Percentiles rank a stretch among this genome's conserved stretches.
Conservation (phyloP, 2,113 vertebrate genomes). For the Eurystomus gularis region DNA sequence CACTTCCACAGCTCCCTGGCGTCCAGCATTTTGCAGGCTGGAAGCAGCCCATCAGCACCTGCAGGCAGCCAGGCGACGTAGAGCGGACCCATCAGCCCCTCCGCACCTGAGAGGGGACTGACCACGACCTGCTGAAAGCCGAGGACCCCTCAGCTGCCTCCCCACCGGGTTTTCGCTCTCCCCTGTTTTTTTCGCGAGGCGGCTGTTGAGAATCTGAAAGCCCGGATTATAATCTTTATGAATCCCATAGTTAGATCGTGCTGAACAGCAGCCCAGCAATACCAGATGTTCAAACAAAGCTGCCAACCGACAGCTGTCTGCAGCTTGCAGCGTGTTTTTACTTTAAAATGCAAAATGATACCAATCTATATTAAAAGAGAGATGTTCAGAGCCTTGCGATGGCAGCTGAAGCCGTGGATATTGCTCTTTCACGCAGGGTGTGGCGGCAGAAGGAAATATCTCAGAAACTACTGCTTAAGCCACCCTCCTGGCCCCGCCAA, state of each 20-base stretch:
- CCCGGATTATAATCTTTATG: slow-evolving; percentile 74
- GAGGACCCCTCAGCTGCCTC: not conserved
- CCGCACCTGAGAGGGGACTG: not conserved
- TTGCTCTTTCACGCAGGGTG: slow-evolving; percentile 55
- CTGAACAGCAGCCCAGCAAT: slow-evolving; percentile 73
- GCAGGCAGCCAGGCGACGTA: fast-evolving
- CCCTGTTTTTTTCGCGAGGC: not conserved
- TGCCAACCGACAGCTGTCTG: slow-evolving; percentile 77
- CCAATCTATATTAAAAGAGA: slow-evolving; percentile 63
- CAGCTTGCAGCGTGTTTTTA: slow-evolving; percentile 71
- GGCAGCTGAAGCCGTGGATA: slow-evolving; percentile 31
- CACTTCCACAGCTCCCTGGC: not conserved
- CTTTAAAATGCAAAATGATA: slow-evolving; percentile 70
- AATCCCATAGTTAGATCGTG: slow-evolving; percentile 69
- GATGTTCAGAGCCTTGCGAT: slow-evolving; percentile 36
- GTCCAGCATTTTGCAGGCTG: not conserved
- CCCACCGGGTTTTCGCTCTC: not conserved
- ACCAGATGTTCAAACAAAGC: slow-evolving; percentile 77
- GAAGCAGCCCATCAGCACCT: not conserved
- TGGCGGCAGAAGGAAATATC: slow-evolving; percentile 55
- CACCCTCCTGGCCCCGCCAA: not conserved
- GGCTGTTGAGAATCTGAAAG: slow-evolving; percentile 71
- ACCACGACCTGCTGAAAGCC: not conserved
- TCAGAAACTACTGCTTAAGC: slow-evolving; percentile 57
- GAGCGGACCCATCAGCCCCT: not conserved